A percentile compares a stretch with the other conserved stretches of the same genome.
Conservation (phyloP, 2,888 invertebrate species). For the Drosophila histrio region DNA sequence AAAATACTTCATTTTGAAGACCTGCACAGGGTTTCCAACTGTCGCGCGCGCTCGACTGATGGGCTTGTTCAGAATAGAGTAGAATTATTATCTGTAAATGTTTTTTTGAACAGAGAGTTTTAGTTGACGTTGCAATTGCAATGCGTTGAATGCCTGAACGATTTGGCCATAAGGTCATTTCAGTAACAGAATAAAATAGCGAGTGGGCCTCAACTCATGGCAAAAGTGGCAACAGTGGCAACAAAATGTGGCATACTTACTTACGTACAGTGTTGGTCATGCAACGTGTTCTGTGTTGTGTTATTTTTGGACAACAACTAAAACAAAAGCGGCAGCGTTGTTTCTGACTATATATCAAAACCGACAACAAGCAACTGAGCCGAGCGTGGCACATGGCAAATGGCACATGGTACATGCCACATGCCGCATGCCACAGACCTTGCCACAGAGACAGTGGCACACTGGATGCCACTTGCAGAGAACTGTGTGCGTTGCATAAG, state of each 20-base stretch:
- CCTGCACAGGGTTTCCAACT: too few relatives aligned
- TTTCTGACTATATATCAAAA: neutral
- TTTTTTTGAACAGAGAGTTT: too few relatives aligned
- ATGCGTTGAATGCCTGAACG: neutral
- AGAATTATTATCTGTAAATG: too few relatives aligned
- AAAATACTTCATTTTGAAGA: too few relatives aligned
- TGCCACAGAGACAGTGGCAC: neutral
- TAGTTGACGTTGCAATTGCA: neutral
- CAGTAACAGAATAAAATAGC: neutral
- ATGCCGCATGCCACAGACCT: neutral
- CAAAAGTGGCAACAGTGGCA: too few relatives aligned
- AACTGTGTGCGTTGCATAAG: slow-evolving; percentile 39
- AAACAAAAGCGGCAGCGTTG: slow-evolving; percentile 12
- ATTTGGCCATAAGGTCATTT: neutral
- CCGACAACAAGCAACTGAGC: neutral
- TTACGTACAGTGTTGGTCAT: neutral
- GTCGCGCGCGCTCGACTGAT: too few relatives aligned
- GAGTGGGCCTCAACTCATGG: too few relatives aligned
- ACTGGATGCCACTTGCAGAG: slow-evolving; percentile 15
- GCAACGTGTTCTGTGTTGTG: neutral
- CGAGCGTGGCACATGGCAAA: neutral
- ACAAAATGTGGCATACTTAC: slow-evolving; percentile 4
- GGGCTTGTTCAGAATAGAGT: too few relatives aligned
- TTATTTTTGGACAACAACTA: neutral
- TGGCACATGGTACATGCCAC: slow-evolving; percentile 1